Evolutionary conservation across 1,140 invertebrate genomes (phyloP).

Genomic region (Caenorhabditis briggsae): DNA sequence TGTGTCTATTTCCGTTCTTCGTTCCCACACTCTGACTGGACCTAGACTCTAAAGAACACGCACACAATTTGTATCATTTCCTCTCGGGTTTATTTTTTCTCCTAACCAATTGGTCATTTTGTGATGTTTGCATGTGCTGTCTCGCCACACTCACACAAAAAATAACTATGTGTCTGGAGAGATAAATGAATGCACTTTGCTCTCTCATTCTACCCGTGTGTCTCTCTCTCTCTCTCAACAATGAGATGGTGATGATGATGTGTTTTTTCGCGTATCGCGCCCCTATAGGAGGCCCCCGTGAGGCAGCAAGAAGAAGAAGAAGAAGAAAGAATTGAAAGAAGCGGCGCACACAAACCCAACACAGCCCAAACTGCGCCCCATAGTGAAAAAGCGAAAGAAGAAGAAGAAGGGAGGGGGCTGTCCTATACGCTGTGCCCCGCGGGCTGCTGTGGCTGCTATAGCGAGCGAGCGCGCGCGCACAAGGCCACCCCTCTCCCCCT

Average conservation of each 20-base stretch:
- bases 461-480: slow-evolving; percentile 49
- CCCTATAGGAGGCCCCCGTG: neutral
- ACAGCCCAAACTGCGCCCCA: slow-evolving; percentile 45
- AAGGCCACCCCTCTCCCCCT: slow-evolving; percentile 18
- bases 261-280: slow-evolving; percentile 28
- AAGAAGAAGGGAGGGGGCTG: neutral
- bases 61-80: no score
- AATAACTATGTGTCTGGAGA: neutral
- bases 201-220: neutral
- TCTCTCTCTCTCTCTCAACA: slow-evolving; percentile 24
- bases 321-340: slow-evolving; percentile 20
- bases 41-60: no score
- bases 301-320: neutral
- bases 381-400: neutral
- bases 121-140: neutral
- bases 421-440: slow-evolving; percentile 2
- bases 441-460: neutral
- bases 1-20: neutral
- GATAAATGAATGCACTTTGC: slow-evolving; percentile 56
- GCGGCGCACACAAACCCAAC: neutral
- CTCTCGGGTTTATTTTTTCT: no score
- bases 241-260: slow-evolving; percentile 44
- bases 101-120: neutral
- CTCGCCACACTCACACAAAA: neutral
- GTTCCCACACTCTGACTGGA: neutral